Evolutionary conservation across 2,113 vertebrate species (phyloP).

Genomic region (Macrotis lagotis): DNA sequence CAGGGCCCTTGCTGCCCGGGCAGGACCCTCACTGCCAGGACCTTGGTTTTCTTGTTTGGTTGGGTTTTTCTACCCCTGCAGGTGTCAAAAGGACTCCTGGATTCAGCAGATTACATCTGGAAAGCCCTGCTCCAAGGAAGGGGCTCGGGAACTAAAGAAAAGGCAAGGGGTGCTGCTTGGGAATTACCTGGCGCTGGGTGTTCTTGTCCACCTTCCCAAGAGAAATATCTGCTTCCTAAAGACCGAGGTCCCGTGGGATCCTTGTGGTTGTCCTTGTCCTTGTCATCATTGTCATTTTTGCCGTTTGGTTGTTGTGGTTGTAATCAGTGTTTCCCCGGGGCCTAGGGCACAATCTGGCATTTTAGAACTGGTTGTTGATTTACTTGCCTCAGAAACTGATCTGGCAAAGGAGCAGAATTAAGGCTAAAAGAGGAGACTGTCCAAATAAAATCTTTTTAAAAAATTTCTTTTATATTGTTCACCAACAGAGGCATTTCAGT

Average conservation of each 20-base stretch:
- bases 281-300: no score
- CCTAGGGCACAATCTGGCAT: no score
- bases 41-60: no score
- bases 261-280: neutral
- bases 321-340: neutral
- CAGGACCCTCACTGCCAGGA: no score
- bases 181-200: neutral
- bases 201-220: neutral
- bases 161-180: neutral
- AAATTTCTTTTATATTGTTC: neutral
- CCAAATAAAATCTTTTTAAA: neutral
- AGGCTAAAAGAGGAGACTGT: neutral
- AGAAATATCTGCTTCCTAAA: neutral
- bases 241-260: neutral
- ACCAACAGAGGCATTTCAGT: neutral
- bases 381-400: neutral
- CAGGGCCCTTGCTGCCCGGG: no score
- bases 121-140: neutral
- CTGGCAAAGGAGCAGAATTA: neutral
- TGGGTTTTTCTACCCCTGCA: conserved; percentile 1
- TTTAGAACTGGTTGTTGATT: neutral
- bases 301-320: no score
- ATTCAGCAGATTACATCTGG: neutral
- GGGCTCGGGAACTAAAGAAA: neutral
- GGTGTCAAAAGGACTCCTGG: conserved; percentile 14